A percentile compares a stretch with the other conserved stretches of the same genome.
Conservation (phyloP, 2,888 invertebrate genomes). For the Mimumesa dahlbomi region DNA sequence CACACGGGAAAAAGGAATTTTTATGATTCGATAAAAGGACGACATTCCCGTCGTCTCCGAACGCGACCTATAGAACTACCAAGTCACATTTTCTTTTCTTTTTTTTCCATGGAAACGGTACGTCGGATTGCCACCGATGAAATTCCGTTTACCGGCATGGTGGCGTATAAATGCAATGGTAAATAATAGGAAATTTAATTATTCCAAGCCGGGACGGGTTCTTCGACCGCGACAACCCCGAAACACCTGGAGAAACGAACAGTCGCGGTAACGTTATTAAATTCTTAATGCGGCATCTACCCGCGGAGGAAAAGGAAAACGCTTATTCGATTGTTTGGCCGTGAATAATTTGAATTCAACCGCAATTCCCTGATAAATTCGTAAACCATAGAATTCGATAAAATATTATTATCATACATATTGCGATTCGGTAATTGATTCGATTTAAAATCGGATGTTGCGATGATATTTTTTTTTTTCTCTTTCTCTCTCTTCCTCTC, state of each 20-base stretch:
- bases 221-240: slow-evolving; percentile 12
- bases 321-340: slow-evolving; percentile 28
- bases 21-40: too few relatives aligned
- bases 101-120: background rate
- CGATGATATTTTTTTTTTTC: too few relatives aligned
- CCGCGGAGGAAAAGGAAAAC: slow-evolving; percentile 15
- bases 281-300: slow-evolving; percentile 49
- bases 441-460: too few relatives aligned
- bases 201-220: slow-evolving; percentile 24
- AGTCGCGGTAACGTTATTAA: slow-evolving; percentile 49
- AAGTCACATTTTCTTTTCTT: too few relatives aligned
- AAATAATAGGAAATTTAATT: slow-evolving; percentile 57
- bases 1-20: background rate
- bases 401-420: too few relatives aligned
- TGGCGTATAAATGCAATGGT: slow-evolving; percentile 22
- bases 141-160: slow-evolving; percentile 13
- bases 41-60: too few relatives aligned
- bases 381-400: too few relatives aligned
- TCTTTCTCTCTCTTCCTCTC: too few relatives aligned
- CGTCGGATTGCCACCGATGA: background rate
- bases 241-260: slow-evolving; percentile 25
- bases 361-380: too few relatives aligned
- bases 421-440: too few relatives aligned
- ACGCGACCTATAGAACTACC: too few relatives aligned
- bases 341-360: background rate